Evolutionary conservation across 2,113 vertebrate species (phyloP).

Genomic region (Petrocephalus microphthalmus): DNA sequence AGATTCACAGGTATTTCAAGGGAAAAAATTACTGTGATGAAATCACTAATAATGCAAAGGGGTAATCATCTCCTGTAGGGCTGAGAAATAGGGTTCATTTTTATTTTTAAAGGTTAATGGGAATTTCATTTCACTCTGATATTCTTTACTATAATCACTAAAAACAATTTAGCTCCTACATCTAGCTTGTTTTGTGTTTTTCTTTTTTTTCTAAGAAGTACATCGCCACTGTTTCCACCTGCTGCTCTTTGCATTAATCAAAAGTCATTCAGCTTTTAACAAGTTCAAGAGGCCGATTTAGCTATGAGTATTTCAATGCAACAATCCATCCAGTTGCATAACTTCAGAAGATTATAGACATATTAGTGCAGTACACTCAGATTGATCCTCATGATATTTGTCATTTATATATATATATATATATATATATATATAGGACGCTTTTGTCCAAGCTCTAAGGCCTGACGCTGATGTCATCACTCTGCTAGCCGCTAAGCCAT

Average conservation of each 20-base stretch:
- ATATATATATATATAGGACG: neutral
- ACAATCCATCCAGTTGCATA: neutral
- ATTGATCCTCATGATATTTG: neutral
- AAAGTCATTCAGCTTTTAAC: conserved; percentile 18
- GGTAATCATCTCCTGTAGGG: neutral
- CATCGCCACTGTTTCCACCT: neutral
- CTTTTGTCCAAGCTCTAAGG: neutral
- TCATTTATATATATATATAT: neutral
- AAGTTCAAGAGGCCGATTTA: conserved; percentile 1
- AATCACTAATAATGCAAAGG: neutral
- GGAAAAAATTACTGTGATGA: neutral
- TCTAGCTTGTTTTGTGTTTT: neutral
- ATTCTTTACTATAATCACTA: conserved; percentile 9
- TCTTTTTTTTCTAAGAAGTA: neutral
- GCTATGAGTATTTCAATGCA: neutral
- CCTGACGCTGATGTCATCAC: neutral
- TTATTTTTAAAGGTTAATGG: conserved; percentile 8
- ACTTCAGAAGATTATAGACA: neutral
- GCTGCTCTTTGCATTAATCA: conserved; percentile 14
- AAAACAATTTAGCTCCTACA: neutral
- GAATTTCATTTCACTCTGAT: neutral
- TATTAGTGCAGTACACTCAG: neutral
- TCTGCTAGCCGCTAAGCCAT: neutral
- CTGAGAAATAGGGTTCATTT: neutral
- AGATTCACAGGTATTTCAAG: conserved; percentile 26